Base-by-base conservation (phyloP, 2,888 invertebrate species). In the Sinodicranocentrus sp. region DNA sequence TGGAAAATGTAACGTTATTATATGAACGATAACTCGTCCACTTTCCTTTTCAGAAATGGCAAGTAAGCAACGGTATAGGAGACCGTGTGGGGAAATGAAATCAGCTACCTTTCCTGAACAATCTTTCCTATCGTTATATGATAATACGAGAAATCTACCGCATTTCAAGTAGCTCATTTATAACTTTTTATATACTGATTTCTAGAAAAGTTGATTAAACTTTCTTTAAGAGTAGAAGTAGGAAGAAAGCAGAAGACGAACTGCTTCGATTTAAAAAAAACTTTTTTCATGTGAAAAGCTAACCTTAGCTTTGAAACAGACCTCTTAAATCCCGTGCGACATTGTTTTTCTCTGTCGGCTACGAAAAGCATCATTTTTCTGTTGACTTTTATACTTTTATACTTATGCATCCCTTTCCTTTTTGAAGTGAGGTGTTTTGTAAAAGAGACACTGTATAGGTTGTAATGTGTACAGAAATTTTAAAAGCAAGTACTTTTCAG, bases 1-100 rank as follows among this genome's bases (percentile, higher is more conserved):
- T 61, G 61, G 61, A 61, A 61, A 61, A 61, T 28, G 61, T 61
- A 28, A 28, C 33, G 28, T 26, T 61, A 26, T 61, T 48, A 48
- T 48, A 48, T 48, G 10, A 33, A 33, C 33, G 33, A 3, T 33
- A 33, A 33, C n/a, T 48, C n/a, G 15, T 48, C 48, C 48, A 5
- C 48, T 48, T 5, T 15, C 48, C n/a, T 48, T n/a, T n/a, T 10
- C 48, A 48, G 2, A n/a, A n/a, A 5, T 48, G 2, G 48, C 48
- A 48, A 33, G 33, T 33, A n/a, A n/a, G n/a, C n/a, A n/a, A n/a
- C n/a, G n/a, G n/a, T 33, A 33, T 33, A 33, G 3, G 33, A 33
- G 33, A n/a, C n/a, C 33, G 33, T 33, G 33, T 3, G 33, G 33
- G 33, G 10, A 33, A 33, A 33, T 33, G 33, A 6, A 33, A 33